These are phyloP conservation scores for Hydractinia echinata DNA, from an alignment of 30 jellyfish, hydroid and myxozoan species.

Conservation along the genomic window DNA sequence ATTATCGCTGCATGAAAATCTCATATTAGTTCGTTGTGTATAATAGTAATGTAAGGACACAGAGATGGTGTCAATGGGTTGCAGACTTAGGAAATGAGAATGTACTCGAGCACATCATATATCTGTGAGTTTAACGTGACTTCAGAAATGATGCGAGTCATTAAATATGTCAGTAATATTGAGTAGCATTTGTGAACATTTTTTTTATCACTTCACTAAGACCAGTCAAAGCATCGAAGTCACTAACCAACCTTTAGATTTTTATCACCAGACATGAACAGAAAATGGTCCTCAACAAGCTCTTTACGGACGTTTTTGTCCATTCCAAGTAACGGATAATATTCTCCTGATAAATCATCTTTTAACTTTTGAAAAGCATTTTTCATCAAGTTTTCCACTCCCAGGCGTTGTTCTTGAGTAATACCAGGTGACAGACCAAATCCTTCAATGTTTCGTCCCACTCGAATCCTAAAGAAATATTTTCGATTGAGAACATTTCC, in stretches of 20 bases:
- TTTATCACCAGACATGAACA: slow-evolving; percentile 21
- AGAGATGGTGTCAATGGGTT: no score
- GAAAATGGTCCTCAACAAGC: slow-evolving; percentile 30
- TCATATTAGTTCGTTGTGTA: no score
- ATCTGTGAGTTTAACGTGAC: no score
- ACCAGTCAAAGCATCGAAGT: neutral
- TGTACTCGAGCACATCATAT: no score
- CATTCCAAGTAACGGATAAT: slow-evolving; percentile 25
- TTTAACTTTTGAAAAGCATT: slow-evolving; percentile 15
- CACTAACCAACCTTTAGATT: neutral
- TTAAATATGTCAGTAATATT: no score
- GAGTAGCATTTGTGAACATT: no score
- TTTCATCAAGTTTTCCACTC: slow-evolving; percentile 17
- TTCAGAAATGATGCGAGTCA: no score
- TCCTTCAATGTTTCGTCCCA: slow-evolving; percentile 25
- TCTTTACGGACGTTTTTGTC: neutral
- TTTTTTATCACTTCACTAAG: no score
- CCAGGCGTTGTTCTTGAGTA: slow-evolving; percentile 25
- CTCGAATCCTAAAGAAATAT: slow-evolving; percentile 18
- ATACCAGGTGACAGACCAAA: slow-evolving; percentile 25
- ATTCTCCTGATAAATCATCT: slow-evolving; percentile 23
- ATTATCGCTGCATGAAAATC: no score
- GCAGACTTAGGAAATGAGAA: no score
- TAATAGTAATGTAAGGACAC: no score
- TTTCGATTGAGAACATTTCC: neutral